phyloP scores from a whole-genome alignment of 2,797 vertebrate genomes.

The Alcedo quadribrachys region DNA sequence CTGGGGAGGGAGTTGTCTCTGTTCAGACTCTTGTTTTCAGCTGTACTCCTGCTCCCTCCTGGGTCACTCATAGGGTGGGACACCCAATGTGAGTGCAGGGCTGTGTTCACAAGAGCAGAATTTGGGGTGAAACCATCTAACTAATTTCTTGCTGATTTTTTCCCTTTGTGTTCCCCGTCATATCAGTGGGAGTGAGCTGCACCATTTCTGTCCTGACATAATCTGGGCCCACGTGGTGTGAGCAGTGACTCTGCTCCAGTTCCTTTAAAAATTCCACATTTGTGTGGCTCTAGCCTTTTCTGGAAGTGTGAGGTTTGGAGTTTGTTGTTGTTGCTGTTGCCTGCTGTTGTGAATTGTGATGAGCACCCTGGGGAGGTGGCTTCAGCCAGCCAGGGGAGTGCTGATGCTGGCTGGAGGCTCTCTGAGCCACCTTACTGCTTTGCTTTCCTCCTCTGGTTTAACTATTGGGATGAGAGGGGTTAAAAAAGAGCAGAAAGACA shows the following conservation, averaged over 20 bases:
- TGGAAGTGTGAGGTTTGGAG: not conserved
- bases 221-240: not conserved
- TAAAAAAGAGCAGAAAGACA: not conserved
- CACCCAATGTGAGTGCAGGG: not conserved
- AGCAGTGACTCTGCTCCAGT: not conserved
- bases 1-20: not conserved
- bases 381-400: not conserved
- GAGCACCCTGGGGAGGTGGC: slow-evolving; percentile 29
- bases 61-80: too few species aligned
- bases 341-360: slow-evolving; percentile 35
- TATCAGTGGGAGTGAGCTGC: not conserved
- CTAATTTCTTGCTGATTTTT: not conserved
- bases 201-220: not conserved
- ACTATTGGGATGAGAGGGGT: not conserved
- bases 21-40: not conserved
- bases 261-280: slow-evolving; percentile 61
- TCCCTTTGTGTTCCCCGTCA: accelerated
- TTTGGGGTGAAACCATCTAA: not conserved
- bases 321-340: not conserved
- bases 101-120: not conserved
- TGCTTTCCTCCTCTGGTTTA: not conserved
- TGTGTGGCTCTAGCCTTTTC: slow-evolving; percentile 3
- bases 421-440: not conserved
- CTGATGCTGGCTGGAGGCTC: not conserved
- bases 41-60: not conserved